These are phyloP conservation scores for Meiosimyza platycephala DNA, from an alignment of 2,888 invertebrate species.

Conservation along the genomic window DNA sequence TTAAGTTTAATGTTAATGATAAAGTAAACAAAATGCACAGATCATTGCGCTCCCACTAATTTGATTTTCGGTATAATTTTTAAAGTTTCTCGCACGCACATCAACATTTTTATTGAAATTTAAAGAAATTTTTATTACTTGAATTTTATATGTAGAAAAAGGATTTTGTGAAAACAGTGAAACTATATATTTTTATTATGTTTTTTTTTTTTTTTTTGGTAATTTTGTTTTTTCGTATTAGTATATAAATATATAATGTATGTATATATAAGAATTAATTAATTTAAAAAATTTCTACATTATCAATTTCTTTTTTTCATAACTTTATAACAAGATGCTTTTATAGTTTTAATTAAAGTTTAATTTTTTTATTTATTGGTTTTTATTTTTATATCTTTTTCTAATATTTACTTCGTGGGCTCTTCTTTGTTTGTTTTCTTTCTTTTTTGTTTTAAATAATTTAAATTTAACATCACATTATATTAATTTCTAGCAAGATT, in stretches of 20 bases:
- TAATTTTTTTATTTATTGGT: neutral
- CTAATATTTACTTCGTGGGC: neutral
- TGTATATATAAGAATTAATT: slow-evolving; percentile 10
- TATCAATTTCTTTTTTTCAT: slow-evolving; percentile 10
- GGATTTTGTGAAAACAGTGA: slow-evolving; percentile 22
- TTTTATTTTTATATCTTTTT: slow-evolving; percentile 1
- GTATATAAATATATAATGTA: slow-evolving; percentile 9
- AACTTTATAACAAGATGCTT: slow-evolving; percentile 19
- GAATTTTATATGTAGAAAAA: neutral
- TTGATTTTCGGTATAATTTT: too few species aligned
- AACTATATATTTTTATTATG: slow-evolving; percentile 19
- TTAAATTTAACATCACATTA: slow-evolving; percentile 31
- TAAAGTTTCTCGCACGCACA: too few species aligned
- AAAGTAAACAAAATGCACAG: too few species aligned
- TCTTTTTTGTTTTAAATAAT: neutral
- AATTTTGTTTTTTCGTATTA: neutral
- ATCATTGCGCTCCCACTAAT: too few species aligned
- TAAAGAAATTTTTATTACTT: neutral
- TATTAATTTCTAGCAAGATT: slow-evolving; percentile 26
- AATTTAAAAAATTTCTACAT: slow-evolving; percentile 25
- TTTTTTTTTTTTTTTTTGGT: neutral
- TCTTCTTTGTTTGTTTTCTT: neutral
- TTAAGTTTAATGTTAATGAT: too few species aligned
- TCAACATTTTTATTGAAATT: too few species aligned
- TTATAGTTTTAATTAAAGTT: neutral